These are phyloP conservation scores for Umimayanthus chanpuru DNA, from an alignment of 92 coral and sea anemone species.

Conservation along the genomic window DNA sequence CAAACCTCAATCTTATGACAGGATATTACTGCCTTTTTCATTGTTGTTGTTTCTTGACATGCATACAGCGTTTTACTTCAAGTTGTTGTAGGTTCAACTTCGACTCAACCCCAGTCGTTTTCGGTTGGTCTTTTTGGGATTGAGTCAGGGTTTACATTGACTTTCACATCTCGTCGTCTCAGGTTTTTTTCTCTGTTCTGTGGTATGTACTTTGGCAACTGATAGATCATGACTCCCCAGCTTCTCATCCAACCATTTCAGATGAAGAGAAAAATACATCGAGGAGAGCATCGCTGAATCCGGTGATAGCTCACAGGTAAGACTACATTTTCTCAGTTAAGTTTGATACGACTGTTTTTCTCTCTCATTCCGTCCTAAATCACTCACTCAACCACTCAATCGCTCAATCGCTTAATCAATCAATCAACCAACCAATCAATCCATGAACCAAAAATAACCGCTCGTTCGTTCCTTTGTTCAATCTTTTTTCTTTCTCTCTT, in stretches of 20 bases:
- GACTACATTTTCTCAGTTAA: not conserved
- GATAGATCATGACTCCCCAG: constrained; percentile 86
- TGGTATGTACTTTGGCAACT: constrained; percentile 96
- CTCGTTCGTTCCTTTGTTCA: too few relatives aligned
- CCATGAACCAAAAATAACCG: too few relatives aligned
- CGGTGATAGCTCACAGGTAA: constrained; percentile 50
- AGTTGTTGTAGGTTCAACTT: not conserved
- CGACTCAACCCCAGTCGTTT: not conserved
- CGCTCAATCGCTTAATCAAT: too few relatives aligned
- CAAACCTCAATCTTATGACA: too few relatives aligned
- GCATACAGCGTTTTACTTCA: not conserved
- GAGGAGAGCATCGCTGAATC: constrained; percentile 23
- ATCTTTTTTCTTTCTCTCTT: too few relatives aligned
- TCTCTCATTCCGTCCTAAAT: too few relatives aligned
- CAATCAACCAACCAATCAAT: too few relatives aligned
- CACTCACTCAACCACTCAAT: too few relatives aligned
- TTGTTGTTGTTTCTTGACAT: not conserved
- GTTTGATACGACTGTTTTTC: too few relatives aligned
- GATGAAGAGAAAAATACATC: constrained; percentile 75
- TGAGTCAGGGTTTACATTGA: too few relatives aligned
- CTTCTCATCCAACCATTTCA: constrained; percentile 90
- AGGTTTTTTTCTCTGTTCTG: constrained; percentile 76
- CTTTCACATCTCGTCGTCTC: not conserved
- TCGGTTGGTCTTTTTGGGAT: too few relatives aligned
- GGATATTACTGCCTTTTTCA: not conserved